Conservation (phyloP, 2,113 vertebrate genomes). For the Caranx ignobilis region DNA sequence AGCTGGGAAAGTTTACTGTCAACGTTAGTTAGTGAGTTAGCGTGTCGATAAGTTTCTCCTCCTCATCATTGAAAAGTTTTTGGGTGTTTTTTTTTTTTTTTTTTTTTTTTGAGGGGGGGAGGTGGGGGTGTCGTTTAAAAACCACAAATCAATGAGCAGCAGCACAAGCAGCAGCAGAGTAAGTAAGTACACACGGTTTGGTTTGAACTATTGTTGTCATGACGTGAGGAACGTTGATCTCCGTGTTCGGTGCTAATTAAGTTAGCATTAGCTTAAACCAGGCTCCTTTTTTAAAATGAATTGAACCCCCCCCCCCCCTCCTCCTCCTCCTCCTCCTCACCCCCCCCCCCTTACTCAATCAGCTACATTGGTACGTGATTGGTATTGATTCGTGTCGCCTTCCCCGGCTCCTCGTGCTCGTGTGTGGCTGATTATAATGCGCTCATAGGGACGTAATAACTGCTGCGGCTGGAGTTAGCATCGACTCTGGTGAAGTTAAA, state of each 20-base stretch:
- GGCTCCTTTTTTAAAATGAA: not conserved
- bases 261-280: not conserved
- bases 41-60: not conserved
- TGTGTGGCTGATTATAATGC: slow-evolving; percentile 49
- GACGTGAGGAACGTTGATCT: not conserved
- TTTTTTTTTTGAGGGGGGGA: too few relatives aligned
- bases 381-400: slow-evolving; percentile 5
- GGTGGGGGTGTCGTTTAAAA: not conserved
- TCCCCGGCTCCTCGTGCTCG: slow-evolving; percentile 12
- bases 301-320: not conserved
- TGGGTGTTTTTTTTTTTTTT: too few relatives aligned
- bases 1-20: too few relatives aligned
- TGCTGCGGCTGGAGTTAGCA: not conserved
- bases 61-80: too few relatives aligned
- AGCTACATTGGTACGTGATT: not conserved
- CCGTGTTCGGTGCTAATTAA: not conserved
- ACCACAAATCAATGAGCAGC: not conserved
- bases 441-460: slow-evolving; percentile 63
- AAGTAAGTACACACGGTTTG: not conserved
- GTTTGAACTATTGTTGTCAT: slow-evolving; percentile 9
- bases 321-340: too few relatives aligned
- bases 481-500: not conserved
- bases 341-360: not conserved
- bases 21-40: not conserved
- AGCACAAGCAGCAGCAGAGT: too few relatives aligned